Evolutionary conservation across 1,140 invertebrate species (phyloP), one percentile per base, ranked within the genome.

Genomic region (Cheumatopsyche charites): DNA sequence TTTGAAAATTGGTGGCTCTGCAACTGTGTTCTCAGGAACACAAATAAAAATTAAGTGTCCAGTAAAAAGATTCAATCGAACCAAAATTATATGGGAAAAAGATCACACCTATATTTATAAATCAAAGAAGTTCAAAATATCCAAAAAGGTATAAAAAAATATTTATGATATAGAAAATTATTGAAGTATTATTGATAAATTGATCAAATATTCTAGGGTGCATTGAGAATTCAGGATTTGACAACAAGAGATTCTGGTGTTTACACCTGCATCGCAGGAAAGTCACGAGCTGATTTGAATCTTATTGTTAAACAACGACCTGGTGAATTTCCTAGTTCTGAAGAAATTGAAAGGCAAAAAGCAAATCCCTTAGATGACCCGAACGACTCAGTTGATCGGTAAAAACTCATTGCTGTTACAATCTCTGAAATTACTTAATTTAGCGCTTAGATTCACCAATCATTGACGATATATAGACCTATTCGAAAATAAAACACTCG

Each of bases 11-110:
- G 94, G 93, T 0, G 94, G 94, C 0, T 89, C 89, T 5, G 94
- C 94, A 0, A 90, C 90, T 0, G 90, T 97, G 36, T 95, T 92
- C 82, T 88, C 90, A 75, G 94, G 94, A 43, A 94, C 93, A 0
- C 91, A 91, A 77, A 87, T 97, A 55, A 95, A 95, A 81, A 94
- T 97, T 72, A 92, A 94, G 78, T 97, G 94, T 79, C 94, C 94
- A 0, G 93, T 95, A 6, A 93, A 94, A 78, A 88, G 89, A 42
- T 90, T 88, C 77, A 92, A 88, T 87, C 89, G 85, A 79, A 93
- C 87, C 78, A 91, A 90, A 80, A 93, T 95, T 70, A 85, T 89
- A 76, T 95, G 94, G 93, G 89, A 87, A 43, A 94, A 94, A 79
- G 92, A 94, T 77, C 88, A 91, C 61, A 88, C 89, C 74, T 87